Evolutionary conservation across 2,113 vertebrate genomes (phyloP).

Genomic region (Physeter macrocephalus): DNA sequence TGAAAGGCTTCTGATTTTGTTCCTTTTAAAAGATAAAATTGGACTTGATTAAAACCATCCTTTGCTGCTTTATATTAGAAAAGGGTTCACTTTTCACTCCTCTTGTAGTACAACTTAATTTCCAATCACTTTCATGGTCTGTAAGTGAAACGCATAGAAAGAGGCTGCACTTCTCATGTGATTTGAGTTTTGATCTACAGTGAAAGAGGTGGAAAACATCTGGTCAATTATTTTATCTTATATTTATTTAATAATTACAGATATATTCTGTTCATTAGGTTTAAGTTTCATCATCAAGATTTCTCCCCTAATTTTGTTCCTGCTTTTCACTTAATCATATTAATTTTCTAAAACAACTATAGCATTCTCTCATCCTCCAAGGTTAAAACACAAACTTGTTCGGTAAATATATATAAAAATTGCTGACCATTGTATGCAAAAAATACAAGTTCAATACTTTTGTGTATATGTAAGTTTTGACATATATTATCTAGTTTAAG

Average conservation of each 20-base stretch:
- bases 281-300: not conserved
- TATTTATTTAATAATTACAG: not conserved
- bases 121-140: not conserved
- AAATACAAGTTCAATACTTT: not conserved
- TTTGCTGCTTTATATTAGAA: conserved; percentile 39
- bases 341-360: not conserved
- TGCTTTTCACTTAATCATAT: not conserved
- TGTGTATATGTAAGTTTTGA: not conserved
- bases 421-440: not conserved
- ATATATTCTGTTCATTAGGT: not conserved
- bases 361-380: not conserved
- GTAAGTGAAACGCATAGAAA: not conserved
- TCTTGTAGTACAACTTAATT: not conserved
- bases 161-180: not conserved
- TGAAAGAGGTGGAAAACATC: not conserved
- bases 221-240: not conserved
- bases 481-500: not conserved
- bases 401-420: not conserved
- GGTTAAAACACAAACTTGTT: not conserved
- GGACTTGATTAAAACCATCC: conserved; percentile 63
- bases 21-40: conserved; percentile 52
- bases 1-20: conserved; percentile 40
- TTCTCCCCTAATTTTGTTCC: not conserved
- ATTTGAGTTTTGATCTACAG: not conserved
- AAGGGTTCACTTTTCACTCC: not conserved